Evolutionary conservation across 2,113 vertebrate species (phyloP).

Genomic region (Pavo muticus): DNA sequence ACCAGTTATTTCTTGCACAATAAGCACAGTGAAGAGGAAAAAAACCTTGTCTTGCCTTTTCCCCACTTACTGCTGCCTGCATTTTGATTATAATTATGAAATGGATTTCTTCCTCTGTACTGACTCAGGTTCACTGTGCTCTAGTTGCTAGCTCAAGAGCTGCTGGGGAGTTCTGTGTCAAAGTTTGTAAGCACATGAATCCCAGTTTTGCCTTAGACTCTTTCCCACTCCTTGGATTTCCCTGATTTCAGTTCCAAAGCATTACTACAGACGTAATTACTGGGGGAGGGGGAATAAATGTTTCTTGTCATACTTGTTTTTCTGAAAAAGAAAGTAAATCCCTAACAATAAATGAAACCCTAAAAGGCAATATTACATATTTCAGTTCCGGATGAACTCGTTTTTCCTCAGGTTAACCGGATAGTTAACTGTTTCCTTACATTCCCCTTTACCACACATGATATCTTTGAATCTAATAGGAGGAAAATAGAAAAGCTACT

Average conservation of each 20-base stretch:
- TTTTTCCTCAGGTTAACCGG: not conserved
- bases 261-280: not conserved
- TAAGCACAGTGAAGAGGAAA: not conserved
- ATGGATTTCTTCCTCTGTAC: not conserved
- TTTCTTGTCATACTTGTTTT: not conserved
- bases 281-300: not conserved
- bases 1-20: not conserved
- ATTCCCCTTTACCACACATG: not conserved
- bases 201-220: not conserved
- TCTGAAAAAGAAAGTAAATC: not conserved
- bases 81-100: not conserved
- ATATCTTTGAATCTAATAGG: not conserved
- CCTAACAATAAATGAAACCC: not conserved
- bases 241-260: not conserved
- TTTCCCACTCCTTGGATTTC: not conserved
- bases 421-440: not conserved
- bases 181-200: not conserved
- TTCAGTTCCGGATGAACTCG: not conserved
- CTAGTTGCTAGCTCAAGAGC: not conserved
- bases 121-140: not conserved
- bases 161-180: not conserved
- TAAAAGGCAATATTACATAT: conserved; percentile 37
- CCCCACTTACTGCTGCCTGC: not conserved
- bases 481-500: not conserved
- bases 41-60: not conserved